Conservation (phyloP, 2,888 invertebrate species). For the Hanleya hanleyi region DNA sequence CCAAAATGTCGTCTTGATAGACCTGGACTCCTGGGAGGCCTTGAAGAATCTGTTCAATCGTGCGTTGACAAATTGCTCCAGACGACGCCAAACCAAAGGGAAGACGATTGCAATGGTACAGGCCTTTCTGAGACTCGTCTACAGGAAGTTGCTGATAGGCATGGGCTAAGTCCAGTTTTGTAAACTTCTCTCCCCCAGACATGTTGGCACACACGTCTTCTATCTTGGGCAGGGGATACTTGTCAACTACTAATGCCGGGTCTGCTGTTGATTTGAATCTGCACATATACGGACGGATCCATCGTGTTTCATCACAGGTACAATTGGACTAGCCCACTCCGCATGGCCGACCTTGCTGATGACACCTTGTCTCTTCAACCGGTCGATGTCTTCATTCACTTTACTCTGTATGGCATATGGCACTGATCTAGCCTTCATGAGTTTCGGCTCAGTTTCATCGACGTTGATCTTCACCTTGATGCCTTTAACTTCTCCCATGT, state of each 20-base stretch:
- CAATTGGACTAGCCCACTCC: conserved; percentile 51
- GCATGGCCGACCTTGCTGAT: conserved; percentile 31
- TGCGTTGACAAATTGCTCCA: conserved; percentile 22
- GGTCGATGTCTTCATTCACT: conserved; percentile 22
- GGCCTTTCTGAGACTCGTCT: conserved; percentile 27
- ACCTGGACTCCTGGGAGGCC: neutral
- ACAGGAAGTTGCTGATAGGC: conserved; percentile 38
- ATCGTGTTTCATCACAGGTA: conserved; percentile 43
- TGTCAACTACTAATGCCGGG: conserved; percentile 13
- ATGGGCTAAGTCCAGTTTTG: conserved; percentile 39
- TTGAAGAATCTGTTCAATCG: conserved; percentile 27
- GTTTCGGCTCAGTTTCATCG: conserved; percentile 28
- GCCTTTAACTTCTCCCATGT: conserved; percentile 10
- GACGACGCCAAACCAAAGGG: conserved; percentile 1
- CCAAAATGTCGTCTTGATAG: neutral
- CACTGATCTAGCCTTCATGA: conserved; percentile 42
- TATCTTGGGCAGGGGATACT: conserved; percentile 28
- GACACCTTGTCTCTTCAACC: conserved; percentile 23
- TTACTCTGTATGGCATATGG: conserved; percentile 25
- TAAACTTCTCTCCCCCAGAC: conserved; percentile 6
- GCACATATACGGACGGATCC: conserved; percentile 34
- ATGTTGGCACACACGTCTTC: conserved; percentile 23
- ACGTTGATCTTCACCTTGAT: conserved; percentile 17
- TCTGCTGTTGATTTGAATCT: conserved; percentile 33
- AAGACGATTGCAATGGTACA: conserved; percentile 24